Base-by-base conservation (phyloP, 2,113 vertebrate species). In the Perca fluviatilis region DNA sequence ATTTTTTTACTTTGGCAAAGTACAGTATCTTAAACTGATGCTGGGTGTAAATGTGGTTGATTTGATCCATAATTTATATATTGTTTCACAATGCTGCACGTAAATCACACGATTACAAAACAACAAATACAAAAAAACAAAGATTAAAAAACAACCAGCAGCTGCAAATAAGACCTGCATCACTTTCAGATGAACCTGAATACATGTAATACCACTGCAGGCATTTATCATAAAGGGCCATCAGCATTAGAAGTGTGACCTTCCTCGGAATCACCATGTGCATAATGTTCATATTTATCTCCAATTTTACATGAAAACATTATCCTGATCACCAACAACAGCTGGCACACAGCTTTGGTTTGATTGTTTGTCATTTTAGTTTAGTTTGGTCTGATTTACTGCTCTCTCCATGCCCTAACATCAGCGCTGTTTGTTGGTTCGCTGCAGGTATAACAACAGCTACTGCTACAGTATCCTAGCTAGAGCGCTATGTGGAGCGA, bases 351-450 rank as follows among this genome's bases (percentile, higher is more conserved):
- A 25, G 14, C 5, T 23, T 25, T 36, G 6, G 27, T 51, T 30
- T 10, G 8, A 64, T 15, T 8, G 11, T 71, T 27, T 16, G 30
- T 46, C 21, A 58, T 62, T 11, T 50, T n/a, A 50, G 36, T 50
- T 50, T 8, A 25, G 46, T 25, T 40, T 30, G 19, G 19, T 67
- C 10, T 57, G 18, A 57, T 69, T 64, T 64, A 19, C 79, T 51
- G 19, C n/a, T 67, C 51, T 43, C 61, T 57, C 53, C 21, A 15
- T 67, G 63, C 60, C 21, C 70, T 9, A 12, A 77, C 58, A 21
- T 57, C 25, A 51, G 56, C 2, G 25, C 65, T 46, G 65, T 46
- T 80, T 54, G 71, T 86, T 72, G 75, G 76, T 76, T 78, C 30
- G 11, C 85, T 78, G 76, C 77, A 78, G 36, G 36, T 40, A 40